Evolutionary conservation across 2,888 invertebrate species (phyloP).

Genomic region (Drosophila nigricruria): DNA sequence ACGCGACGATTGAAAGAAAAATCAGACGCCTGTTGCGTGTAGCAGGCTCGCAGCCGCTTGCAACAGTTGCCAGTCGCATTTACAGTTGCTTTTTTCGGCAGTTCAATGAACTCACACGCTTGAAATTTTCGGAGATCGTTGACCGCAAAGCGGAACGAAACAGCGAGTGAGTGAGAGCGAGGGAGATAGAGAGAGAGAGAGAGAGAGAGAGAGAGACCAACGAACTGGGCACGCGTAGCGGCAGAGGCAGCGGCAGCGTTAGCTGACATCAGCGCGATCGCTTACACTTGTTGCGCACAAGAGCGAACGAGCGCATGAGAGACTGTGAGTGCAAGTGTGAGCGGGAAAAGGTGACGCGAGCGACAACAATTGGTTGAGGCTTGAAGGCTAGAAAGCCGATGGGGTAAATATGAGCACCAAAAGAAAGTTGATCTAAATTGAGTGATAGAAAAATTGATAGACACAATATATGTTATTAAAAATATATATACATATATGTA

Average conservation of each 20-base stretch:
- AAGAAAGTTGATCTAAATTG: not conserved
- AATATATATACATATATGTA: not conserved
- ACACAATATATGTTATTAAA: not conserved
- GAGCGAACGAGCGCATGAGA: constrained; percentile 1
- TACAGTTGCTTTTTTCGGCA: constrained; percentile 60
- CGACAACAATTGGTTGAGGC: constrained; percentile 14
- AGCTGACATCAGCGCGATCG: constrained; percentile 33
- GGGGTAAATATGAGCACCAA: not conserved
- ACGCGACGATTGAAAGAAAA: constrained; percentile 78
- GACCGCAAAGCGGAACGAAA: constrained; percentile 35
- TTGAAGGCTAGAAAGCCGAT: constrained; percentile 36
- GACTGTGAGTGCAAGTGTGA: not conserved
- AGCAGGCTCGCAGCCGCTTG: constrained; percentile 72
- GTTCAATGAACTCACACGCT: constrained; percentile 58
- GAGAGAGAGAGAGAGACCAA: not conserved
- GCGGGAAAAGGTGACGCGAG: constrained; percentile 7
- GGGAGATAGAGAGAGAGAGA: constrained; percentile 1
- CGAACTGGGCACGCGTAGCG: constrained; percentile 7
- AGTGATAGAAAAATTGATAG: too few species aligned
- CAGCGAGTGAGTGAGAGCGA: not conserved
- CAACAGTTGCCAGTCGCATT: constrained; percentile 26
- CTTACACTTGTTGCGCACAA: constrained; percentile 7
- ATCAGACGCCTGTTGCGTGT: constrained; percentile 76
- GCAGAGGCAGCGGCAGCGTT: not conserved
- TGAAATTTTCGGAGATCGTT: constrained; percentile 66